phyloP scores from a whole-genome alignment of 2,797 vertebrate genomes.

The Xenopus petersii region DNA sequence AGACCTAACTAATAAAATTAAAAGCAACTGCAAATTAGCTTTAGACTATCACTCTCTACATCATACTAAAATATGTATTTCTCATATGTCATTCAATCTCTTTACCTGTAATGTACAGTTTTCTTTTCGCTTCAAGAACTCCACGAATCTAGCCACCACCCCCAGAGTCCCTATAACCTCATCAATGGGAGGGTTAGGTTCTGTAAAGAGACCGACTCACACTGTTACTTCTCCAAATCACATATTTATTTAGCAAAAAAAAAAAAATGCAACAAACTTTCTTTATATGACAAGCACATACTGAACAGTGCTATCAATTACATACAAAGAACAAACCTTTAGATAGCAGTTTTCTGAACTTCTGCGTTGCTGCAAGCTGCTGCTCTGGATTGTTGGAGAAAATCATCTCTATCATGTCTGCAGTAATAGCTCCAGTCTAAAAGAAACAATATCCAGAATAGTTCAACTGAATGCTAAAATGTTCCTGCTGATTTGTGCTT shows the following conservation, averaged over 20 bases:
- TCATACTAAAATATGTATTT: no score
- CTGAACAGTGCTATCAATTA: no score
- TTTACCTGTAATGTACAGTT: conserved; percentile 77
- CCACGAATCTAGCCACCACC: conserved; percentile 92
- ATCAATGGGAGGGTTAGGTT: conserved; percentile 95
- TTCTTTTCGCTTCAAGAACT: conserved; percentile 75
- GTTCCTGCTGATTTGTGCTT: no score
- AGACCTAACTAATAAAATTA: no score
- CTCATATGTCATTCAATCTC: no score
- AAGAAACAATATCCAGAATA: not conserved
- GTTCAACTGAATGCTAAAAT: no score
- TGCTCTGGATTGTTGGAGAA: conserved; percentile 92
- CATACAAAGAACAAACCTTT: conserved; percentile 75
- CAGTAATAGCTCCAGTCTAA: conserved; percentile 87
- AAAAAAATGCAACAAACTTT: no score
- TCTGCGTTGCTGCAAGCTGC: conserved; percentile 93
- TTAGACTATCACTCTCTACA: no score
- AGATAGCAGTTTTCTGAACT: conserved; percentile 94
- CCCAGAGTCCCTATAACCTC: conserved; percentile 93
- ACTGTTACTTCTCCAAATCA: not conserved
- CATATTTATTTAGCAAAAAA: no score
- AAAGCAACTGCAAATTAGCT: no score
- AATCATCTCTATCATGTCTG: conserved; percentile 97
- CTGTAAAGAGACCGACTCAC: conserved; percentile 65
- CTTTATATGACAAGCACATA: no score